Base-by-base conservation (phyloP, 2,113 vertebrate genomes). In the Nesogale talazaci region DNA sequence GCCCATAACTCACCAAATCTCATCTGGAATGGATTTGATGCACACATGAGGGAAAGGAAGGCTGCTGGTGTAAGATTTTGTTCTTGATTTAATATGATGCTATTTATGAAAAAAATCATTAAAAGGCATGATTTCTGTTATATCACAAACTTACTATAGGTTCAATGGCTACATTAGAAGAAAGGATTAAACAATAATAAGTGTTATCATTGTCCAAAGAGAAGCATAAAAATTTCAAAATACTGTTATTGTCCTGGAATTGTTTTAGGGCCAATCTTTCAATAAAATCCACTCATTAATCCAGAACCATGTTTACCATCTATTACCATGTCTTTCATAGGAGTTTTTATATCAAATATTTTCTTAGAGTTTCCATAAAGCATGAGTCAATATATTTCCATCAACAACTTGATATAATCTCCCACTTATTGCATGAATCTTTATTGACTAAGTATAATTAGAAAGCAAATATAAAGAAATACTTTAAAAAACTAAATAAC, bases 1-100 rank as follows among this genome's bases (percentile, higher is more conserved):
- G 63, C 84, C 90, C 23, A 89, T 70, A 95, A 91, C 65, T 89
- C 91, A 89, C 90, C 19, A 84, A 85, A 92, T 88, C 90, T 95
- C 96, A 96, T 92, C 85, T 77, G 88, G 82, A 57, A 86, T 63
- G 0, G 3, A 69, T 90, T 93, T 87, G 76, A 91, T 85, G 70
- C 3, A 12, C 1, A 20, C 4, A 17, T 9, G 46, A 2, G 38
- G 10, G 74, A 63, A 67, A 70, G 22, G 15, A 20, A 75, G 11
- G 19, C 17, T 23, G 3, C 4, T 65, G 15, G 29, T 3, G 4
- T 2, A 38, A 38, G 4, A 2, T 17, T 17, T 78, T n/a, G 14
- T 88, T 72, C 31, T 59, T 40, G 34, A 84, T 95, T 91, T 92
- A 81, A 83, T 81, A 83, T 23, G 15, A 87, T 20, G 31, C 57